Evolutionary conservation across 2,113 vertebrate genomes (phyloP).

Genomic region (Cyphomyrus discorhynchus): DNA sequence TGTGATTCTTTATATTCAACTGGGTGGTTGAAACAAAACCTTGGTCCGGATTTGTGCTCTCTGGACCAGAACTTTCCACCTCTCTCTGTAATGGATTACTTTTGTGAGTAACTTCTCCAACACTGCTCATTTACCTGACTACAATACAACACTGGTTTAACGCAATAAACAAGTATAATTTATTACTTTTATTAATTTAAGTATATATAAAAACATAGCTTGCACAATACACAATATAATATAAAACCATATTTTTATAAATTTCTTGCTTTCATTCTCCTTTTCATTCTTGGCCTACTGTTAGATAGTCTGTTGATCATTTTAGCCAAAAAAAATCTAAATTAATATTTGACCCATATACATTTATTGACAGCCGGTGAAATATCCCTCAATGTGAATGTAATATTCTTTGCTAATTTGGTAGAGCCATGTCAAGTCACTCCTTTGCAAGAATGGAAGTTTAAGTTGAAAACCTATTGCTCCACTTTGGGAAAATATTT

Average conservation of each 20-base stretch:
- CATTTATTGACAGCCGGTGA: background rate
- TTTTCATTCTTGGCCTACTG: background rate
- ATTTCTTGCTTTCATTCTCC: background rate
- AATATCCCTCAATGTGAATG: background rate
- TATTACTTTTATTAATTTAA: background rate
- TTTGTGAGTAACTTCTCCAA: no score
- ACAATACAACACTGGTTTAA: background rate
- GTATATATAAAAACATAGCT: background rate
- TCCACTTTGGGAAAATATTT: background rate
- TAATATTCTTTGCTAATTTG: background rate
- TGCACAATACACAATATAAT: background rate
- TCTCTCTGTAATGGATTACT: no score
- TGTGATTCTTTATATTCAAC: background rate
- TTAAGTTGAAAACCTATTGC: background rate
- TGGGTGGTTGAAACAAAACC: background rate
- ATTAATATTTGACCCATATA: background rate
- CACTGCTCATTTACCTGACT: background rate
- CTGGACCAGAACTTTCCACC: no score
- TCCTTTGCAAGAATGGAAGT: background rate
- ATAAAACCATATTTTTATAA: background rate
- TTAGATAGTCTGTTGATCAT: background rate
- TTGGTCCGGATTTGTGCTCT: background rate
- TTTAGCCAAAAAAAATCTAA: background rate
- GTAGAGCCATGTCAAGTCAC: background rate
- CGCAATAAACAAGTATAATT: background rate